These are phyloP conservation scores for Conus ventricosus DNA, from an alignment of 1,140 invertebrate genomes.

Conservation along the genomic window DNA sequence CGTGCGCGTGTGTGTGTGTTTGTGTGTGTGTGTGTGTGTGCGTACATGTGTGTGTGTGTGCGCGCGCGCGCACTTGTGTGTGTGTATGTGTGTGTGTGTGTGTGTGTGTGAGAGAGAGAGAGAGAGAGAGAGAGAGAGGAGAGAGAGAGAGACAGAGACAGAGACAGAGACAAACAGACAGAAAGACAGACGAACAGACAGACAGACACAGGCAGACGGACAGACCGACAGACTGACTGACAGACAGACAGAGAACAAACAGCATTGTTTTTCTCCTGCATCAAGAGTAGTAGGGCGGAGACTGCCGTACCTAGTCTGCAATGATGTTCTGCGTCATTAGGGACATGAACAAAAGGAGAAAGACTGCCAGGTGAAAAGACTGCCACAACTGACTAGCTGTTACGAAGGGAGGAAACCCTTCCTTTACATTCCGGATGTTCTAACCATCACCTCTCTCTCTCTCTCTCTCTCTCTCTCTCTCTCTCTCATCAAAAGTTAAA, in stretches of 20 bases:
- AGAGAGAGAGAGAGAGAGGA: conserved; percentile 18
- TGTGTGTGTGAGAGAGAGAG: not conserved
- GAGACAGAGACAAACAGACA: not conserved
- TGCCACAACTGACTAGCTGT: no score
- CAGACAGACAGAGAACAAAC: not conserved
- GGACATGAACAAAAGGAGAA: no score
- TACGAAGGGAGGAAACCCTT: no score
- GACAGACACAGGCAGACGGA: not conserved
- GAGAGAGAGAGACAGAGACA: conserved; percentile 14
- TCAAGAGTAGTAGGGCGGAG: no score
- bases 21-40: not conserved
- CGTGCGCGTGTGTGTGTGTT: no score
- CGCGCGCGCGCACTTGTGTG: not conserved
- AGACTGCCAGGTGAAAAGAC: no score
- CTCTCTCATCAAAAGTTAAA: no score
- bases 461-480: no score
- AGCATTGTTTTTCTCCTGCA: not conserved
- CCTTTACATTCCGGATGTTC: no score
- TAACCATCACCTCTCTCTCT: no score
- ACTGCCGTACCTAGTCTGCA: no score
- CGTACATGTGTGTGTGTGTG: not conserved
- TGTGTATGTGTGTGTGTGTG: not conserved
- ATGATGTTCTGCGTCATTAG: no score
- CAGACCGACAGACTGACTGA: not conserved
- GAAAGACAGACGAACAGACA: not conserved